Evolutionary conservation across 1,140 invertebrate genomes (phyloP).

Genomic region (Drosophila watanabei): DNA sequence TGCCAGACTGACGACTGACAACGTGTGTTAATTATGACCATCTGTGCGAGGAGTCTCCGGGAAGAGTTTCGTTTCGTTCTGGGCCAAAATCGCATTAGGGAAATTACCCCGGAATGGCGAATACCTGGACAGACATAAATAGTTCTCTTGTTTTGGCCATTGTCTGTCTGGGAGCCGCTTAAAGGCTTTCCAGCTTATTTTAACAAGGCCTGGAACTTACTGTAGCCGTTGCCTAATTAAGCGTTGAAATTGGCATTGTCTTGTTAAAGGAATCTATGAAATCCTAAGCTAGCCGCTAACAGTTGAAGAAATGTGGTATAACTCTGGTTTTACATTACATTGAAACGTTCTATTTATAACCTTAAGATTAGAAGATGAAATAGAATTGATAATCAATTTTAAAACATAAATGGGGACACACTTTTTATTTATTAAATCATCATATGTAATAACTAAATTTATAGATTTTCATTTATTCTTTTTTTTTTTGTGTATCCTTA

Average conservation of each 20-base stretch:
- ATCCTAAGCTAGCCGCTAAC: background rate
- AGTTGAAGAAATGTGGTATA: background rate
- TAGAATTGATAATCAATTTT: too few relatives aligned
- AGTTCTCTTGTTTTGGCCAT: slow-evolving; percentile 66
- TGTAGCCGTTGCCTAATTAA: slow-evolving; percentile 40
- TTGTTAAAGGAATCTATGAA: slow-evolving; percentile 8
- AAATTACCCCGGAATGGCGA: slow-evolving; percentile 73
- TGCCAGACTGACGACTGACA: slow-evolving; percentile 54
- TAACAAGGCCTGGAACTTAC: slow-evolving; percentile 34
- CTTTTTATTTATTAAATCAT: background rate
- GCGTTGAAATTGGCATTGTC: slow-evolving; percentile 28
- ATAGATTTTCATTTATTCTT: background rate
- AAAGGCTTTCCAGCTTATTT: slow-evolving; percentile 74
- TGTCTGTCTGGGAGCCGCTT: slow-evolving; percentile 61
- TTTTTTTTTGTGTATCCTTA: background rate
- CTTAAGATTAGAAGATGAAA: background rate
- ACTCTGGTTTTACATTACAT: background rate
- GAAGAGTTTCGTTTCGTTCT: slow-evolving; percentile 30
- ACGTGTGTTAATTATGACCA: slow-evolving; percentile 83
- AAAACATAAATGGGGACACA: background rate
- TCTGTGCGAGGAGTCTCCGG: slow-evolving; percentile 53
- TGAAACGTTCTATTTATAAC: too few relatives aligned
- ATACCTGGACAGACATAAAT: slow-evolving; percentile 70
- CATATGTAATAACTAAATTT: background rate
- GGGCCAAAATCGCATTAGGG: slow-evolving; percentile 73